A percentile compares a stretch with the other conserved stretches of the same genome.
Evolutionary conservation across 2,113 vertebrate species (phyloP).

Genomic region (Thomomys bottae): DNA sequence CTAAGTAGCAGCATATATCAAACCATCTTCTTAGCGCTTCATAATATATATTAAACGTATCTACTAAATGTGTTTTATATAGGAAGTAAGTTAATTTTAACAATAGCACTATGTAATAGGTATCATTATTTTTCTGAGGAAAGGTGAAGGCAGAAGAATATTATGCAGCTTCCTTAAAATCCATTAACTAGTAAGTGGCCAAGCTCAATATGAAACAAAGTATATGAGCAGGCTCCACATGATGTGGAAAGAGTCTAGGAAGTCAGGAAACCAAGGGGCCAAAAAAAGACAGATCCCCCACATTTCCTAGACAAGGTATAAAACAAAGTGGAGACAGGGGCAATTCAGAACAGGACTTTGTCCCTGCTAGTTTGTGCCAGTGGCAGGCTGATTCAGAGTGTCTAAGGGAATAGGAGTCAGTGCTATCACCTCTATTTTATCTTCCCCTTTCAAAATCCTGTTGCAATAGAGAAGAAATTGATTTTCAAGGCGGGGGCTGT

Average conservation of each 20-base stretch:
- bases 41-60: background rate
- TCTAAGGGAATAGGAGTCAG: background rate
- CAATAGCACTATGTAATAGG: background rate
- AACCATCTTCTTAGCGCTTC: slow-evolving; percentile 10
- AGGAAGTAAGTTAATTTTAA: slow-evolving; percentile 14
- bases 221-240: background rate
- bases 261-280: background rate
- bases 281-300: background rate
- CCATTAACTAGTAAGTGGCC: background rate
- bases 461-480: background rate
- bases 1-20: background rate
- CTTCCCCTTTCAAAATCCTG: slow-evolving; percentile 16
- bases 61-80: slow-evolving; percentile 12
- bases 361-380: background rate
- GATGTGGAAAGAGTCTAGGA: background rate
- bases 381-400: background rate
- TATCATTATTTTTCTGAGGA: slow-evolving; percentile 22
- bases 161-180: slow-evolving; percentile 34
- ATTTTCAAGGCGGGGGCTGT: slow-evolving; percentile 12
- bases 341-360: background rate
- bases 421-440: background rate
- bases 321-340: background rate
- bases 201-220: slow-evolving; percentile 34
- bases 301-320: background rate
- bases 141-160: background rate